Conservation (phyloP, 1,140 invertebrate genomes). For the Berghia stephanieae region DNA sequence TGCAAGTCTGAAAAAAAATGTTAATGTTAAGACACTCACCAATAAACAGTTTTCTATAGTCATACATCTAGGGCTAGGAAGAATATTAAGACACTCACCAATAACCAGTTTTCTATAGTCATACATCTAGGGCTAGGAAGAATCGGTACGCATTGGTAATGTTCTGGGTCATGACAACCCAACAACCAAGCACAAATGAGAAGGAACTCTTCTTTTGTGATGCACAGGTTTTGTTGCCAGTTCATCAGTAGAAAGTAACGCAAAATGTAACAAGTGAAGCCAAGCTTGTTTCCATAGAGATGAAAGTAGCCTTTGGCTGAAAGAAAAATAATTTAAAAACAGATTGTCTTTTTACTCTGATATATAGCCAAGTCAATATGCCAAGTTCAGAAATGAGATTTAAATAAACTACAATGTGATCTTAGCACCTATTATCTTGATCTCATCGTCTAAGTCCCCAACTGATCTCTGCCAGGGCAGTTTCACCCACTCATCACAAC, state of each 20-base stretch:
- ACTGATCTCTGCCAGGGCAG: too few relatives aligned
- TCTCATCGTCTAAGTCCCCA: too few relatives aligned
- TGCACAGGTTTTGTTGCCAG: conserved; percentile 53
- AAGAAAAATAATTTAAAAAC: conserved; percentile 23
- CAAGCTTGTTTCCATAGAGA: conserved; percentile 55
- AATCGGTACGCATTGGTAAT: conserved; percentile 46
- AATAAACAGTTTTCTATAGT: conserved; percentile 58
- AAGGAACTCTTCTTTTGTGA: conserved; percentile 57
- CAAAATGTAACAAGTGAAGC: conserved; percentile 56
- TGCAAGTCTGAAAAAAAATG: too few relatives aligned
- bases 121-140: conserved; percentile 53
- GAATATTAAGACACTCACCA: conserved; percentile 37
- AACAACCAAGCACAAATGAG: conserved; percentile 50
- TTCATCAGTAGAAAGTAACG: conserved; percentile 61
- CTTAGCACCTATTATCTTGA: too few relatives aligned
- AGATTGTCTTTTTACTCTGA: too few relatives aligned
- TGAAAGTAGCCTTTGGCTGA: conserved; percentile 51
- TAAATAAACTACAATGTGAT: too few relatives aligned
- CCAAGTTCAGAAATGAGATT: too few relatives aligned
- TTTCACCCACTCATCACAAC: too few relatives aligned
- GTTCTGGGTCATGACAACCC: conserved; percentile 33
- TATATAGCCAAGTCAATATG: too few relatives aligned
- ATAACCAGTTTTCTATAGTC: conserved; percentile 57
- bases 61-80: conserved; percentile 44
- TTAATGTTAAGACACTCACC: conserved; percentile 36